Evolutionary conservation across 2,888 invertebrate species (phyloP).

Genomic region (Ligdia adustata): DNA sequence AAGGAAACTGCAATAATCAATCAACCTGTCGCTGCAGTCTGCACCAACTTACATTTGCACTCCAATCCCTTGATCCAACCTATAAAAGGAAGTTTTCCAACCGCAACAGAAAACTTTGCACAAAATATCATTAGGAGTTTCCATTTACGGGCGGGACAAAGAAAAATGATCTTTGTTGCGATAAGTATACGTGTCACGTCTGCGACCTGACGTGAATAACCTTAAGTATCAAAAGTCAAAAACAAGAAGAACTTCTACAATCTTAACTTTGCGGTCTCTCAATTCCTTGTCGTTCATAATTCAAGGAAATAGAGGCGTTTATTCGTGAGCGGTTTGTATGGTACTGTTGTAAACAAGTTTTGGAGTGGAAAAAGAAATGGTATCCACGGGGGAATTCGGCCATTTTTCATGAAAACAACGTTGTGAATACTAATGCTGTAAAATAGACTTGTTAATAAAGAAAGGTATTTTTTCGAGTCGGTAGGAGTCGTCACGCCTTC

Average conservation of each 20-base stretch:
- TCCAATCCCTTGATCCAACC: constrained; percentile 18
- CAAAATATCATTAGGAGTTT: constrained; percentile 53
- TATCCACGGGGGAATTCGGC: constrained; percentile 54
- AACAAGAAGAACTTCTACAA: constrained; percentile 31
- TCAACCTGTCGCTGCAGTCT: constrained; percentile 63
- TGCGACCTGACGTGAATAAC: constrained; percentile 30
- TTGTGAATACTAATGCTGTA: constrained; percentile 57
- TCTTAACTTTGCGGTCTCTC: neutral
- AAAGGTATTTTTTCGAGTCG: constrained; percentile 32
- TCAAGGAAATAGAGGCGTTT: no score
- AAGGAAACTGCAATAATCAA: constrained; percentile 59
- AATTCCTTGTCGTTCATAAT: constrained; percentile 14
- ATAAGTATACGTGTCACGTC: constrained; percentile 40
- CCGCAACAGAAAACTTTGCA: constrained; percentile 51
- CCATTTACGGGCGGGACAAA: constrained; percentile 33
- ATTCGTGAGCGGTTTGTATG: no score
- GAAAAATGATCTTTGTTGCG: constrained; percentile 43
- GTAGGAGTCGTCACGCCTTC: constrained; percentile 13
- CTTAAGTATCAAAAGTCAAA: constrained; percentile 39
- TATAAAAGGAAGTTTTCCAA: constrained; percentile 33
- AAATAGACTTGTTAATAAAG: constrained; percentile 48
- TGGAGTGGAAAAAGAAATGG: constrained; percentile 44
- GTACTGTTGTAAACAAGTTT: constrained; percentile 6
- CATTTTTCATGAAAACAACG: constrained; percentile 67
- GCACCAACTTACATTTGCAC: constrained; percentile 51